Percentiles rank a stretch among this genome's conserved stretches.
Conservation (phyloP, 2,113 vertebrate genomes). For the Coryphaenoides rupestris region DNA sequence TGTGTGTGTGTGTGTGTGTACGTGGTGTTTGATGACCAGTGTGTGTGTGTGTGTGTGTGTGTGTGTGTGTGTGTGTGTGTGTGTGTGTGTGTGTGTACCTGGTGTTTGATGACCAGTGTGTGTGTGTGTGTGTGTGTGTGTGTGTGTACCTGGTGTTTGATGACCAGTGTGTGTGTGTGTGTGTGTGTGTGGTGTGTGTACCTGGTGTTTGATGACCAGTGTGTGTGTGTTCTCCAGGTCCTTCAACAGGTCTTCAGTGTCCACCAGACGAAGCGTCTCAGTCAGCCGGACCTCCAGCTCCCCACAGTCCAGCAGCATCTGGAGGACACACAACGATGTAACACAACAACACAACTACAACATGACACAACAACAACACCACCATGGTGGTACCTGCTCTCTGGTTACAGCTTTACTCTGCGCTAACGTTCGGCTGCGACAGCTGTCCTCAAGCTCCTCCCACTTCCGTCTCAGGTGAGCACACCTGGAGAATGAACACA, state of each 20-base stretch:
- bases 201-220: constrained; percentile 82
- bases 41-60: too few relatives aligned
- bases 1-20: too few relatives aligned
- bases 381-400: constrained; percentile 86
- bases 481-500: constrained; percentile 33
- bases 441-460: constrained; percentile 77
- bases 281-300: constrained; percentile 79
- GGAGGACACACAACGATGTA: not conserved
- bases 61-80: too few relatives aligned
- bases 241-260: constrained; percentile 77
- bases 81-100: not conserved
- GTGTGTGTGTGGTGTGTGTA: constrained; percentile 38
- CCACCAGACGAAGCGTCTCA: constrained; percentile 71
- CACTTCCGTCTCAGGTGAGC: constrained; percentile 71
- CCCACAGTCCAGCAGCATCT: constrained; percentile 80
- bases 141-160: constrained; percentile 4
- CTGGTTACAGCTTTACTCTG: constrained; percentile 71
- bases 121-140: constrained; percentile 1
- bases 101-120: not conserved
- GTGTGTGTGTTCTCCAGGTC: constrained; percentile 72
- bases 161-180: not conserved
- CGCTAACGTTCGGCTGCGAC: constrained; percentile 70
- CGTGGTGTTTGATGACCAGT: too few relatives aligned
- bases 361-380: too few relatives aligned
- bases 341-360: not conserved